Base-by-base conservation (phyloP, 2,888 invertebrate species). In the Orthosia gracilis region DNA sequence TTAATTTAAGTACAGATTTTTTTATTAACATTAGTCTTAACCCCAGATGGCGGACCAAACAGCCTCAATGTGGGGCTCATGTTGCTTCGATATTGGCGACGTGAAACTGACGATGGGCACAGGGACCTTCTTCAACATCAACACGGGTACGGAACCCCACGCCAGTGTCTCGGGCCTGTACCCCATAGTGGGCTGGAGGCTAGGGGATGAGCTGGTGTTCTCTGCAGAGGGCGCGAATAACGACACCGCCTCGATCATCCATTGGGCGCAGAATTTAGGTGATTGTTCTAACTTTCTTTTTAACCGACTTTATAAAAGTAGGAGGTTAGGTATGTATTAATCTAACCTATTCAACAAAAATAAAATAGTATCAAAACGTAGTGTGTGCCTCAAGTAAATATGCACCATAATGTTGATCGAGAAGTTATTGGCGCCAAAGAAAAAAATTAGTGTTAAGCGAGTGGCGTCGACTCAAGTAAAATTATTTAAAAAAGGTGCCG, bases 41-140 rank as follows among this genome's bases (percentile, higher is more conserved):
- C 88, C 88, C 21, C 89, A 98, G 98, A 97, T 98, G 97, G 98
- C 98, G 18, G 98, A 99, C 92, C 99, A 99, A 94, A 98, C 98
- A 4, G 98, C 99, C 0, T 98, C 99, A 0, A 97, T 98, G 96
- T 98, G 98, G 97, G 99, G 99, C 9, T 98, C 98, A 0, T 98
- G 98, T 79, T 98, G 98, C 89, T 98, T 98, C 89, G 93, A 97
- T 4, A 94, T 97, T 0, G 98, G 98, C 45, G 98, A 98, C 90
- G 97, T 98, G 2, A 99, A 99, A 91, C 95, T 99, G 3, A 99
- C 99, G 0, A 97, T 99, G 96, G 99, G 99, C 0, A 99, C 99
- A 0, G 99, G 99, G 0, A 98, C 98, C 0, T 99, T 99, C 94
- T 94, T 99, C 59, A 97, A 99, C 91, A 97, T 99, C 52, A 98